Conservation (phyloP, 2,888 invertebrate genomes). For the Drosophila mayaguana region DNA sequence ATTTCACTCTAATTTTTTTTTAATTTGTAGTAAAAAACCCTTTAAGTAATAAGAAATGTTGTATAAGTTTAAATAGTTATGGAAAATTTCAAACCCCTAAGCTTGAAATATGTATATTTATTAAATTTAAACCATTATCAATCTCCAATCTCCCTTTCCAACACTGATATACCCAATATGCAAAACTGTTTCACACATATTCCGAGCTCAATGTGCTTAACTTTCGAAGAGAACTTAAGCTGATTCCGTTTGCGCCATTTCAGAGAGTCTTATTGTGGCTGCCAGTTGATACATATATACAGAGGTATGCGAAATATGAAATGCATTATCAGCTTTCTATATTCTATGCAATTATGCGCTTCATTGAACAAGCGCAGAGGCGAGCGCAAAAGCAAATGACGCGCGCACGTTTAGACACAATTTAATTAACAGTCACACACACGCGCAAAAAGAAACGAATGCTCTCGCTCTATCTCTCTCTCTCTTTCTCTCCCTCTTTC, state of each 20-base stretch:
- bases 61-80: too few relatives aligned
- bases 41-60: too few relatives aligned
- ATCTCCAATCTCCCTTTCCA: too few relatives aligned
- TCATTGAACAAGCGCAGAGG: constrained; percentile 58
- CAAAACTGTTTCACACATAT: too few relatives aligned
- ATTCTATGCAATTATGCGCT: constrained; percentile 67
- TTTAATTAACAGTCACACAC: constrained; percentile 70
- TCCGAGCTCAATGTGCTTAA: neutral
- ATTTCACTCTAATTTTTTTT: too few relatives aligned
- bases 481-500: constrained; percentile 11
- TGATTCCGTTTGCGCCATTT: neutral
- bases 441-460: constrained; percentile 55
- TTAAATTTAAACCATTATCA: too few relatives aligned
- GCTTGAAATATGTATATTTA: too few relatives aligned
- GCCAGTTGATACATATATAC: neutral
- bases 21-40: too few relatives aligned
- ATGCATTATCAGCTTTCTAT: constrained; percentile 34
- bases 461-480: constrained; percentile 4
- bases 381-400: constrained; percentile 46
- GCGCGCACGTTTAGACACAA: constrained; percentile 64
- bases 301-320: constrained; percentile 13
- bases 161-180: neutral
- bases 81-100: too few relatives aligned
- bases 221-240: neutral
- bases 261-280: neutral